Base-by-base conservation (phyloP, 1,140 invertebrate species). In the Ganaspis sp. region DNA sequence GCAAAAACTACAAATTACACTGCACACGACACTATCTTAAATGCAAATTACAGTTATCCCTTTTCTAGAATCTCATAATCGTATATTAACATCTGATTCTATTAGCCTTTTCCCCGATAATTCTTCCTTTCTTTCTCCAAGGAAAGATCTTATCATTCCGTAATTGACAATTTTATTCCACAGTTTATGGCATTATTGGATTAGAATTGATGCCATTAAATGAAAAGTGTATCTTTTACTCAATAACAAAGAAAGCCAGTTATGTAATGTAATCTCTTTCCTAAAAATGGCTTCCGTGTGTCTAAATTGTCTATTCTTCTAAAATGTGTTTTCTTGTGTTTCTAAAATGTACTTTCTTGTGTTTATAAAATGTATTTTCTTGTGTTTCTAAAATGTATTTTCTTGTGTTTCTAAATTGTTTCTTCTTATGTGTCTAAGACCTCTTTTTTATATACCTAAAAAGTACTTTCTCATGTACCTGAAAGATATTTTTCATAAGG, bases 1-100 rank as follows among this genome's bases (percentile, higher is more conserved):
- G 58, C 58, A 64, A 64, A 64, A 64, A 26, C 23, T 64, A 64
- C 58, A 64, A 64, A 64, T 64, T 64, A 64, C 58, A 64, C 58
- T 64, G 1, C 0, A n/a, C 11, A 64, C 54, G 54, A 64, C 58
- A 64, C 23, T 64, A 29, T 64, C 58, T 29, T 34, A 29, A 64
- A 64, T 64, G 23, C 58, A 64, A 64, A 64, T 64, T 34, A 64
- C 58, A 64, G 58, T 29, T 34, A 64, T 64, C 23, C 26, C 58
- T 34, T 29, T 29, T 64, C 11, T n/a, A 6, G 12, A 29, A 64
- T 64, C 58, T 64, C 21, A 64, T 15, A 64, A n/a, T 64, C 23
- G 26, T 64, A 64, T 29, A 64, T 64, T 64, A 64, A 64, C 23
- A 64, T 64, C 58, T 64, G 6, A 58, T 29, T 58, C 54, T 58